These are phyloP conservation scores for Crypturellus tataupa DNA, from an alignment of 2,797 vertebrate species.

Conservation along the genomic window DNA sequence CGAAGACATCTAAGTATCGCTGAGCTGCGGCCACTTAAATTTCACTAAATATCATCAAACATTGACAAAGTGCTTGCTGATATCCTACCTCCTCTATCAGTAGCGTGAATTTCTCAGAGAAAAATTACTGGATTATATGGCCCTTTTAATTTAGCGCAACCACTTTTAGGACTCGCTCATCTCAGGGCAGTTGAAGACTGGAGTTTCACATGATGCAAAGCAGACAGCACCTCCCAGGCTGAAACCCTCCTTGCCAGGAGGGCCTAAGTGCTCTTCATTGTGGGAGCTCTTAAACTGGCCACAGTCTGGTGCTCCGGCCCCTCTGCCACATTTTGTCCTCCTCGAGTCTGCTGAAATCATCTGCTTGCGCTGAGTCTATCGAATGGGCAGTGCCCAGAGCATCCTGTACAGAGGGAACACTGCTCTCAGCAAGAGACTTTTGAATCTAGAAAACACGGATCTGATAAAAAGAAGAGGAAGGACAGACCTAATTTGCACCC, in stretches of 20 bases:
- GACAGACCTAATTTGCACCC: too few species aligned
- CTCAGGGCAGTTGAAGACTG: background rate
- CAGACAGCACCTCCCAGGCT: background rate
- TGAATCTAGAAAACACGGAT: too few species aligned
- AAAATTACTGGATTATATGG: background rate
- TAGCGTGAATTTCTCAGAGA: background rate
- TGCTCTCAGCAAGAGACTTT: background rate
- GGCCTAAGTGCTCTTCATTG: background rate
- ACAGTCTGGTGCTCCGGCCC: background rate
- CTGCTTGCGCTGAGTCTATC: background rate
- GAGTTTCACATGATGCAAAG: background rate
- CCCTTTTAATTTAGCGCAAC: background rate
- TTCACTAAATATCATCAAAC: background rate
- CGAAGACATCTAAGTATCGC: background rate
- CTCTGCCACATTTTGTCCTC: background rate
- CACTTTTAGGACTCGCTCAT: accelerated
- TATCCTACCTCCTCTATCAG: background rate
- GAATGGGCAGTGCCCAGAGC: background rate
- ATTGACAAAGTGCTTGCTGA: background rate
- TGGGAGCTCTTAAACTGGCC: background rate
- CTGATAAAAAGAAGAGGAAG: too few species aligned
- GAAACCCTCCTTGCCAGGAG: background rate
- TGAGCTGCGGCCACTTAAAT: background rate
- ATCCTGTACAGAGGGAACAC: background rate
- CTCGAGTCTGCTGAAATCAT: background rate